Evolutionary conservation across 2,888 invertebrate genomes (phyloP).

Genomic region (Unio delphinus): DNA sequence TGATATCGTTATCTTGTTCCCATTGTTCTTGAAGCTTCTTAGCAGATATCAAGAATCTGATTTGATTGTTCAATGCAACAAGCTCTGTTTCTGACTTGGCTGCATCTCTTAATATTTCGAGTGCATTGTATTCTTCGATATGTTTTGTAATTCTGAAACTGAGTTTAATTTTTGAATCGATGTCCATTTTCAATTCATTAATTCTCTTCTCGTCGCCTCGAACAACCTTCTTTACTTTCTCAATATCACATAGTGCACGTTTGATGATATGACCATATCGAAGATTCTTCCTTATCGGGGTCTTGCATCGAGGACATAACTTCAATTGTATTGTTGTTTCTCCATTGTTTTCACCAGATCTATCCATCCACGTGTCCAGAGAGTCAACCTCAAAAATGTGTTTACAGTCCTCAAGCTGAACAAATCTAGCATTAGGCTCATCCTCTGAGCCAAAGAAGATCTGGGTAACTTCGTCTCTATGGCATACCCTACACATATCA

Average conservation of each 20-base stretch:
- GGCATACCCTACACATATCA: constrained; percentile 77
- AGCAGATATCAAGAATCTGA: no score
- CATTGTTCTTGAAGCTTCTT: no score
- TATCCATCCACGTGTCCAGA: constrained; percentile 68
- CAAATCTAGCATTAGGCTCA: constrained; percentile 74
- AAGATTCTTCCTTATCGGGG: constrained; percentile 76
- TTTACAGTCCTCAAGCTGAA: constrained; percentile 62
- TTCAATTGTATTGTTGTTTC: constrained; percentile 51
- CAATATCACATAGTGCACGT: constrained; percentile 68
- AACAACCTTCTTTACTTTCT: constrained; percentile 56
- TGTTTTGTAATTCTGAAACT: no score
- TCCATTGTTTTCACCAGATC: constrained; percentile 71
- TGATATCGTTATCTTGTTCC: no score
- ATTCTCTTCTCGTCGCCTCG: constrained; percentile 10
- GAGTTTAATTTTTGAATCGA: no score
- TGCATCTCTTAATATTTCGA: no score
- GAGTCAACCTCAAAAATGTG: constrained; percentile 69
- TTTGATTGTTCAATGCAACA: constrained; percentile 2
- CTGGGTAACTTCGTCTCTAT: constrained; percentile 59
- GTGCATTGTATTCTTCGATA: no score
- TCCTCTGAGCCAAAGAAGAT: constrained; percentile 74
- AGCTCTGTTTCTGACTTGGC: neutral
- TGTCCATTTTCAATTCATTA: no score
- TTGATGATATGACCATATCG: constrained; percentile 76
- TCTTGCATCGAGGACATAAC: constrained; percentile 77